These are phyloP conservation scores for Bombus fervidus DNA, from an alignment of 1,140 invertebrate genomes.

Conservation along the genomic window DNA sequence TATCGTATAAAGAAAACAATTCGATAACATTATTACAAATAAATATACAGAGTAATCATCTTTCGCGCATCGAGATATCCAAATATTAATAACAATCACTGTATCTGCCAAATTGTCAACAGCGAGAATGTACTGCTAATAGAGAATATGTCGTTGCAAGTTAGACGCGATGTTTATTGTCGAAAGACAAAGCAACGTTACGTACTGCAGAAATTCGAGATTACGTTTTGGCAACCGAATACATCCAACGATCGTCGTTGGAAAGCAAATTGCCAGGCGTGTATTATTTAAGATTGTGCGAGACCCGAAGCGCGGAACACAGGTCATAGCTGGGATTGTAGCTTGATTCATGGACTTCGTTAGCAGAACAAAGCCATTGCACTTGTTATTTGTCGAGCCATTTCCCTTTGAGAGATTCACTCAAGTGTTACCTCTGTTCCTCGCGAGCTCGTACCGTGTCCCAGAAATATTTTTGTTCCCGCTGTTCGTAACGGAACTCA, in stretches of 20 bases:
- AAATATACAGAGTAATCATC: too few species aligned
- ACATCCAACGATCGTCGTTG: neutral
- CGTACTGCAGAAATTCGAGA: neutral
- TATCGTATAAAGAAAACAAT: too few species aligned
- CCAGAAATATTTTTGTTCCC: constrained; percentile 25
- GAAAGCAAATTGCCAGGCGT: neutral
- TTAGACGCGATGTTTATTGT: too few species aligned
- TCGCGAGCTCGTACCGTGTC: constrained; percentile 23
- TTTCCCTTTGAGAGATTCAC: constrained; percentile 29
- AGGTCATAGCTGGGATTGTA: constrained; percentile 5
- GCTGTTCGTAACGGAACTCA: neutral
- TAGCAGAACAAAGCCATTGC: constrained; percentile 32
- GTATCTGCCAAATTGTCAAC: too few species aligned
- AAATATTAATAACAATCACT: too few species aligned
- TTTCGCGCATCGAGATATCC: too few species aligned
- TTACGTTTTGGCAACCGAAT: neutral
- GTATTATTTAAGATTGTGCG: neutral
- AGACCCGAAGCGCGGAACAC: neutral
- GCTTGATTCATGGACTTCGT: constrained; percentile 33
- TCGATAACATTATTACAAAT: too few species aligned
- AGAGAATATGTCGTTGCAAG: too few species aligned
- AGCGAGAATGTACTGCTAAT: too few species aligned
- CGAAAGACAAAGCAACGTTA: neutral
- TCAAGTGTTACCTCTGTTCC: constrained; percentile 20
- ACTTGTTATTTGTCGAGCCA: constrained; percentile 36